Evolutionary conservation across 2,113 vertebrate genomes (phyloP), one percentile per base, ranked within the genome.

Genomic region (Tringa solitaria): DNA sequence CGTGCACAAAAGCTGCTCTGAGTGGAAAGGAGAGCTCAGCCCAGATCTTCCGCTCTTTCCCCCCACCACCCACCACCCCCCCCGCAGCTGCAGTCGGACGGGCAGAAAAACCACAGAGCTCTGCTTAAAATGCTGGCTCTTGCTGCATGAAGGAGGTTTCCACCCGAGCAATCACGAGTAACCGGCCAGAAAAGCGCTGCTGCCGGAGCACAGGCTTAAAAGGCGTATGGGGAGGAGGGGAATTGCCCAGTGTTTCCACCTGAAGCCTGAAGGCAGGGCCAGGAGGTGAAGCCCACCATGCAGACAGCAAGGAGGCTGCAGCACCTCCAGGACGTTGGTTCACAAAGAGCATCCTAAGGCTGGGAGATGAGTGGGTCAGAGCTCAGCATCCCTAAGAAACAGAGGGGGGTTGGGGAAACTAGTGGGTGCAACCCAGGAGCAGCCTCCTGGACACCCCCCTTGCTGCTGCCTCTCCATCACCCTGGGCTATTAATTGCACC

Each of bases 341-440:
- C 41, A 4, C 1, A 4, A 18, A 28, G 23, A 84, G 41, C 81
- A 53, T 37, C 69, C 37, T 20, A 14, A 20, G 27, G 41, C 46
- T 50, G 59, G 46, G 59, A 51, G 32, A 9, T 0, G 2, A 11
- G 33, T 4, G 76, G 28, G 20, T 37, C 19, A 1, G 32, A 41
- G 33, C 46, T 93, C 87, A 37, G 74, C 74, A 45, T 13, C 63
- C n/a, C 43, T 10, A 18, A 19, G 6, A 32, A 56, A 27, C 0
- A 2, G 22, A 54, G 8, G 21, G 22, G 8, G 65, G 8, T 4
- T 2, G 37, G 28, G 21, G 28, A 19, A 87, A 53, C 24, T 51
- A 45, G 51, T 0, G 6, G 37, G 2, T 0, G 3, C 64, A 41
- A 7, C 22, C 11, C 67, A 43, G 16, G n/a, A 82, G 5, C 37